Evolutionary conservation across 2,888 invertebrate species (phyloP).

Genomic region (Andricus quercusramuli): DNA sequence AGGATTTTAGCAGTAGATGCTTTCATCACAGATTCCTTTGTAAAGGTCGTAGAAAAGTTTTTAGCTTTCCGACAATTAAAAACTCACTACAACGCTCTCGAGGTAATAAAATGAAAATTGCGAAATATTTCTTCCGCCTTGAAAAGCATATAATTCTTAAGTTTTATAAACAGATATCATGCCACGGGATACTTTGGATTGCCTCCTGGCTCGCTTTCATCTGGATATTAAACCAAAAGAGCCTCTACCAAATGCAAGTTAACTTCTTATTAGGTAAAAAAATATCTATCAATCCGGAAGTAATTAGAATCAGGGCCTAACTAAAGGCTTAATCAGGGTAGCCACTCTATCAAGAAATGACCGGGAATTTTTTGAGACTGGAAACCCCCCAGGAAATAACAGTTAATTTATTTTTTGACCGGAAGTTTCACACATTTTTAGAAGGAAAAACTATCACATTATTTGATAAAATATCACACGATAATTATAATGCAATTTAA

Average conservation of each 20-base stretch:
- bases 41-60: slow-evolving; percentile 69
- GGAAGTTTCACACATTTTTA: no score
- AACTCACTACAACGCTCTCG: slow-evolving; percentile 80
- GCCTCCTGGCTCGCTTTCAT: slow-evolving; percentile 88
- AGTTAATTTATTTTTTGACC: no score
- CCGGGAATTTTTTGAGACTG: no score
- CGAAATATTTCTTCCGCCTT: neutral
- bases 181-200: slow-evolving; percentile 94
- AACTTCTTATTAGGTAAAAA: slow-evolving; percentile 90
- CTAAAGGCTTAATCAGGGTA: no score
- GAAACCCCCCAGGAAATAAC: no score
- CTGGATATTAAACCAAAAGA: slow-evolving; percentile 86
- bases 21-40: slow-evolving; percentile 74
- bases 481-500: no score
- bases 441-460: no score
- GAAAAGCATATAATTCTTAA: neutral
- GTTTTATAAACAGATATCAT: slow-evolving; percentile 83
- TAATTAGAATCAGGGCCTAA: no score
- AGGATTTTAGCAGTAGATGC: slow-evolving; percentile 74
- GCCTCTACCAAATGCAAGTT: slow-evolving; percentile 89
- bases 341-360: no score
- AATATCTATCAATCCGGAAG: neutral
- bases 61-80: slow-evolving; percentile 72
- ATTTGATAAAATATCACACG: no score
- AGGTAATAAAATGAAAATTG: slow-evolving; percentile 71